Evolutionary conservation across 2,888 invertebrate species (phyloP).

Genomic region (Cerceris ruficornis): DNA sequence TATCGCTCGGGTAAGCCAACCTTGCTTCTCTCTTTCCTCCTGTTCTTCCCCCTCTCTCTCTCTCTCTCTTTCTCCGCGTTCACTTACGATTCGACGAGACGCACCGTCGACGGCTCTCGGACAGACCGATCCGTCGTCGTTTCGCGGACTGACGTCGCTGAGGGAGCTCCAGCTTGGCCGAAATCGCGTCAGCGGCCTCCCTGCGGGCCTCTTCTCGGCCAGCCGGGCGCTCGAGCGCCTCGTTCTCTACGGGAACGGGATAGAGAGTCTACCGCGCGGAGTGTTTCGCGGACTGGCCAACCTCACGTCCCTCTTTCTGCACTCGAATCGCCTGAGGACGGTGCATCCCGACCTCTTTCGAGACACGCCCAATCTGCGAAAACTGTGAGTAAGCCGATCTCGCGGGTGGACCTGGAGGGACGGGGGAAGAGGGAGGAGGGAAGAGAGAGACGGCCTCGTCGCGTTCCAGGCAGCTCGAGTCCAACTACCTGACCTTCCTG

Average conservation of each 20-base stretch:
- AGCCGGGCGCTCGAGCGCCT: constrained; percentile 86
- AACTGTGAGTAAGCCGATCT: constrained; percentile 85
- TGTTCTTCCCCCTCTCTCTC: neutral
- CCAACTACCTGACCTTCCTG: constrained; percentile 87
- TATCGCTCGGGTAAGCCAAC: constrained; percentile 82
- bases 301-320: constrained; percentile 86
- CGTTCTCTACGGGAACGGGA: constrained; percentile 87
- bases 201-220: constrained; percentile 85
- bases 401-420: neutral
- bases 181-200: constrained; percentile 85
- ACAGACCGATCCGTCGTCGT: constrained; percentile 73
- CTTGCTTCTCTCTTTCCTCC: neutral
- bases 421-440: too few relatives aligned
- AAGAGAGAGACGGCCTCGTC: neutral
- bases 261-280: constrained; percentile 85
- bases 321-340: constrained; percentile 87
- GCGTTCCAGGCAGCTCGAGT: constrained; percentile 87
- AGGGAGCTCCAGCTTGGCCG: constrained; percentile 87
- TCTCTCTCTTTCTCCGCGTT: neutral
- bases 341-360: constrained; percentile 86
- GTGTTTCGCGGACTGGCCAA: constrained; percentile 86
- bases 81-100: neutral
- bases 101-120: neutral
- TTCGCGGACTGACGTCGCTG: constrained; percentile 77
- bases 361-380: constrained; percentile 86